Conservation (phyloP, 2,113 vertebrate genomes). For the Brachypodius melanocephalos region DNA sequence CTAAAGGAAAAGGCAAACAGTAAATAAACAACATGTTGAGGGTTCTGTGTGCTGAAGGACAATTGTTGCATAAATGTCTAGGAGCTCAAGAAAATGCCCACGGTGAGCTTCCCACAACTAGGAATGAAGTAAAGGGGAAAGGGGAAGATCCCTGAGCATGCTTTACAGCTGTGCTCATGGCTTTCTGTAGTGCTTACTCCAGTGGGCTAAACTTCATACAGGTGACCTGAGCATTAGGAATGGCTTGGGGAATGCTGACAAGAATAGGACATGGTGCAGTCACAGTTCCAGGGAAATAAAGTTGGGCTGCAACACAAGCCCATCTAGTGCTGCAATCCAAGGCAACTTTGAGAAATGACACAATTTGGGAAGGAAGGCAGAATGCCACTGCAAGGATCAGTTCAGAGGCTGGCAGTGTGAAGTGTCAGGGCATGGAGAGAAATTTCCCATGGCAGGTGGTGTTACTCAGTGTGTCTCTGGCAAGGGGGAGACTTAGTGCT, state of each 20-base stretch:
- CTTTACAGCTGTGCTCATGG: neutral
- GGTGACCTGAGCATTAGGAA: neutral
- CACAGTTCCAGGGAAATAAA: neutral
- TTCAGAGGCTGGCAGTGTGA: neutral
- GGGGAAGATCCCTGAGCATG: neutral
- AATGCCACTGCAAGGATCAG: neutral
- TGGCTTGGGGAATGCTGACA: neutral
- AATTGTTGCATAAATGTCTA: neutral
- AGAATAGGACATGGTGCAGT: neutral
- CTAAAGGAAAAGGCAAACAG: neutral
- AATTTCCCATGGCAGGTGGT: constrained; percentile 48
- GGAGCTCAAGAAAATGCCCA: neutral
- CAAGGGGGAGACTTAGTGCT: neutral
- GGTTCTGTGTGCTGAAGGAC: neutral
- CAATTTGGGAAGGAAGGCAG: neutral
- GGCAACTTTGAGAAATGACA: neutral
- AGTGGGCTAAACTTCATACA: neutral
- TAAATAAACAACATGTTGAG: neutral
- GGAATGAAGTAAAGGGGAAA: neutral
- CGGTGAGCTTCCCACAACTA: neutral
- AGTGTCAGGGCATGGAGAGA: constrained; percentile 33
- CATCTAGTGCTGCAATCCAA: neutral
- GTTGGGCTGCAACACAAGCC: neutral
- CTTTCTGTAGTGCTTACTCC: neutral
- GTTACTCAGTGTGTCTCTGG: constrained; percentile 31